Evolutionary conservation across 2,797 vertebrate genomes (phyloP).

Genomic region (Sebastiscus tertius): DNA sequence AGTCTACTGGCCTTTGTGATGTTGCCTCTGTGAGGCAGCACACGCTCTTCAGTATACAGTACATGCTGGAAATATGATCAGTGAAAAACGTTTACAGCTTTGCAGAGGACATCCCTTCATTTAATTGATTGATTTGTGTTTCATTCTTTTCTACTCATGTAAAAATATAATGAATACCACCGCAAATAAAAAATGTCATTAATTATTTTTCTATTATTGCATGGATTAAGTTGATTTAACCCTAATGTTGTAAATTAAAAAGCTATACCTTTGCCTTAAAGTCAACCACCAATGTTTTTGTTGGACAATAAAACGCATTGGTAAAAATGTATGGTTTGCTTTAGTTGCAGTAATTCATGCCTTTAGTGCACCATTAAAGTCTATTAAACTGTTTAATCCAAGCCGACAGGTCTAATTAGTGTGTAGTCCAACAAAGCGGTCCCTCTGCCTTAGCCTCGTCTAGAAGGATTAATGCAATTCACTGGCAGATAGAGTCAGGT

Average conservation of each 20-base stretch:
- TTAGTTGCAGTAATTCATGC: constrained; percentile 12
- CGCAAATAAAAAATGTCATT: constrained; percentile 66
- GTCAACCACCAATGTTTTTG: constrained; percentile 59
- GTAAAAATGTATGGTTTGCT: constrained; percentile 49
- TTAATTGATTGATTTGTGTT: constrained; percentile 23
- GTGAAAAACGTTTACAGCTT: constrained; percentile 31
- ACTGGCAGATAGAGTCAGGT: constrained; percentile 10
- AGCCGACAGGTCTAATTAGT: constrained; percentile 19
- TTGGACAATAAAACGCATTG: constrained; percentile 78
- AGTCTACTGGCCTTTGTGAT: constrained; percentile 36
- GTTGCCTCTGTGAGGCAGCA: constrained; percentile 75
- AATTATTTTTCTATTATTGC: constrained; percentile 75
- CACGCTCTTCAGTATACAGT: constrained; percentile 27
- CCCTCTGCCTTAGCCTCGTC: neutral
- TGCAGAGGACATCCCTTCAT: constrained; percentile 18
- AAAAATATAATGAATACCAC: constrained; percentile 68
- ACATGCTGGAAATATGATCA: constrained; percentile 21
- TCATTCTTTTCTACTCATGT: constrained; percentile 61
- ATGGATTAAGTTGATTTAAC: constrained; percentile 49
- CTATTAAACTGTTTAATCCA: constrained; percentile 33
- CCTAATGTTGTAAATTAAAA: constrained; percentile 60
- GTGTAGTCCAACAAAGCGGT: constrained; percentile 14
- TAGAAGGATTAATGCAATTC: constrained; percentile 31
- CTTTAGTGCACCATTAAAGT: neutral
- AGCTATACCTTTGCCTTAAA: constrained; percentile 66